Percentiles rank a stretch among this genome's conserved stretches.
These are phyloP conservation scores for Megaptera novaeangliae DNA, from an alignment of 2,113 vertebrate species.

Conservation along the genomic window DNA sequence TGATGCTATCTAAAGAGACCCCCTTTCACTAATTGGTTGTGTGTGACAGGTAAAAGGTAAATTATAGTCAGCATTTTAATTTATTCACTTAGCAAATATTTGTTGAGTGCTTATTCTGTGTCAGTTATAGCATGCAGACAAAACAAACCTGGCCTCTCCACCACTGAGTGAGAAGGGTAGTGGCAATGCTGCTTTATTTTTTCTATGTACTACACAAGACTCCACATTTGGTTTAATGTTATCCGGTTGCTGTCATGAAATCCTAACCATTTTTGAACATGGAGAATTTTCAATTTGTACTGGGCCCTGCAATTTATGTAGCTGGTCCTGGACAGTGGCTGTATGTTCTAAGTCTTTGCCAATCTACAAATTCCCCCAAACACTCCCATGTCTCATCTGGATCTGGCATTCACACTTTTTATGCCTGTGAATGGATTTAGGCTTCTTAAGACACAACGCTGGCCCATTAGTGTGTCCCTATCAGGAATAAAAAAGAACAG, in stretches of 20 bases:
- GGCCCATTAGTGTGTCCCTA: slow-evolving; percentile 23
- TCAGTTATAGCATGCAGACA: neutral
- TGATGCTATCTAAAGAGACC: neutral
- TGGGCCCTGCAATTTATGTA: neutral
- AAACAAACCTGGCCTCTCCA: neutral
- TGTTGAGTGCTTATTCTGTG: neutral
- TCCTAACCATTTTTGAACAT: neutral
- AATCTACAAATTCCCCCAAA: neutral
- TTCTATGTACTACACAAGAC: neutral
- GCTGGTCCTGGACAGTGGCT: neutral
- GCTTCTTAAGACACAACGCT: neutral
- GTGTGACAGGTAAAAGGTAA: neutral
- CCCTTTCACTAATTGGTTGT: neutral
- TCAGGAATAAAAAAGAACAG: slow-evolving; percentile 48
- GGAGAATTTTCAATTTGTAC: neutral
- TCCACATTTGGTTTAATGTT: neutral
- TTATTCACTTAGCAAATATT: neutral
- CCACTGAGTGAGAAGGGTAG: neutral
- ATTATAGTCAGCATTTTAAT: neutral
- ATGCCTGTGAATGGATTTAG: slow-evolving; percentile 34
- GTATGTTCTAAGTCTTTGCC: neutral
- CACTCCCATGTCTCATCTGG: neutral
- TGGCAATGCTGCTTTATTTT: neutral
- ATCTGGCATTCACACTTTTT: slow-evolving; percentile 12
- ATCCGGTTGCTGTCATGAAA: neutral